A percentile compares a stretch with the other conserved stretches of the same genome.
These are phyloP conservation scores for Salvelinus alpinus DNA, from an alignment of 2,113 vertebrate genomes.

Conservation along the genomic window DNA sequence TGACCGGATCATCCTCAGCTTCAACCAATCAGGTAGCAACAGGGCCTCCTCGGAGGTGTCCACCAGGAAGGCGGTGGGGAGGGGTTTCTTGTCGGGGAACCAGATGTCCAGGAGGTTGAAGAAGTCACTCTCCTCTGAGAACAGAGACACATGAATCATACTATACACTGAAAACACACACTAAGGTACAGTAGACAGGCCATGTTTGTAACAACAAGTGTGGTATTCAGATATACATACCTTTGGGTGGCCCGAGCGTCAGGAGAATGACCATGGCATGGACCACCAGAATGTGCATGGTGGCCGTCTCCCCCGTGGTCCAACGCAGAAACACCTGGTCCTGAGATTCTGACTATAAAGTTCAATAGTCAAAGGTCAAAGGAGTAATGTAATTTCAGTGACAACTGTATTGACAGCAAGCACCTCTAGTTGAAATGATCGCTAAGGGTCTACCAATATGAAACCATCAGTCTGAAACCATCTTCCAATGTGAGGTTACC, in stretches of 20 bases:
- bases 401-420: too few species aligned
- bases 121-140: constrained; percentile 86
- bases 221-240: constrained; percentile 57
- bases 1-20: constrained; percentile 95
- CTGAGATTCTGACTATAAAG: constrained; percentile 89
- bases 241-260: constrained; percentile 89
- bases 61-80: constrained; percentile 95
- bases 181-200: background rate
- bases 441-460: too few species aligned
- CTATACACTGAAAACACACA: background rate
- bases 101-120: constrained; percentile 88
- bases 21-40: constrained; percentile 94
- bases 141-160: background rate
- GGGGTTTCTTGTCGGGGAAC: constrained; percentile 95
- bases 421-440: too few species aligned
- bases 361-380: background rate
- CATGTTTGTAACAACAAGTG: background rate
- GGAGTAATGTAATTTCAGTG: background rate
- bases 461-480: too few species aligned
- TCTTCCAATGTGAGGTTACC: too few species aligned
- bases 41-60: constrained; percentile 97
- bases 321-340: constrained; percentile 97
- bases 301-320: constrained; percentile 93
- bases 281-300: constrained; percentile 98
- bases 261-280: constrained; percentile 98